Base-by-base conservation (phyloP, 2,888 invertebrate species). In the Incurvaria masculella region DNA sequence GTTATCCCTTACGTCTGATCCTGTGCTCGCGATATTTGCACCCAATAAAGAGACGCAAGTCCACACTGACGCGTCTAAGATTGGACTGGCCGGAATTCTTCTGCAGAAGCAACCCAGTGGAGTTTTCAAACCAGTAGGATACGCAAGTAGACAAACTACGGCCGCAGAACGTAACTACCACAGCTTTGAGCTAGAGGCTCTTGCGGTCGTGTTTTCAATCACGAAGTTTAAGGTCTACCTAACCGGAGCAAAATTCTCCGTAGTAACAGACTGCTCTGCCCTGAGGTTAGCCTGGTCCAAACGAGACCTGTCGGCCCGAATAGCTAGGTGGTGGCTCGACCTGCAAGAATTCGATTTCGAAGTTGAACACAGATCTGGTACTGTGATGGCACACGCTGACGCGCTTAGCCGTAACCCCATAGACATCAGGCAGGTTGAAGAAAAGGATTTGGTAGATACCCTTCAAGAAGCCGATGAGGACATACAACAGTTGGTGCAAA, bases 281-380 rank as follows among this genome's bases (percentile, higher is more conserved):
- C 50, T 61, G 20, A 42, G 45, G 14, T 42, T 43, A 21, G 57
- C 57, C 1, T 44, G 57, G 39, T 47, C 47, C 14, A 59, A 57
- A 45, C 56, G 50, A 44, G 52, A 54, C 8, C 23, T 55, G 17
- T 50, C 48, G 16, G 46, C 57, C 1, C 51, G 53, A 50, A 54
- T 61, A 17, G 57, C 60, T 17, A 46, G 57, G 23, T 61, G 58
- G 60, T 55, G 56, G 5, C 40, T 61, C 21, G 46, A 54, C 39
- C 21, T 61, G 1, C 49, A 57, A 33, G 55, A 58, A 19, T 61
- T 54, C 38, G 49, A 59, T 47, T 60, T 52, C 45, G 47, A 17
- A 6, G 51, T 60, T 26, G 49, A 57, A 51, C 57, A 60, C 48
- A 47, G 57, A 27, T 43, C 52, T n/a, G 54, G 53, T 1, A 27